Evolutionary conservation across 1,140 invertebrate species (phyloP), one percentile per base, ranked within the genome.

Genomic region (Physella acuta): DNA sequence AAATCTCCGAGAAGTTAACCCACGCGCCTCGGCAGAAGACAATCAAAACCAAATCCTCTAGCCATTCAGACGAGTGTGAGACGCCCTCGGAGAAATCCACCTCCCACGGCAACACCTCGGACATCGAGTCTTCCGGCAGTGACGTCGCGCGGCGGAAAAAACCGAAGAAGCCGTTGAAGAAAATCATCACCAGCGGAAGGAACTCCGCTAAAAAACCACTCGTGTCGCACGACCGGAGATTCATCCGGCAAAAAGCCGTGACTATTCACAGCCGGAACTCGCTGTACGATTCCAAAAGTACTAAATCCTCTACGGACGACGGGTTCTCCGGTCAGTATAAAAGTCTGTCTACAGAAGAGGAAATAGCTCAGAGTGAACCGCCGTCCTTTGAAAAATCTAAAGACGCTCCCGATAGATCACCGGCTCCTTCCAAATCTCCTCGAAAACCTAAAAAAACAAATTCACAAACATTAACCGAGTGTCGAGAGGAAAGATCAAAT

Each of bases 91-190:
- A 53, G 53, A 68, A 28, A 33, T 59, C 52, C 26, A 34, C 44
- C 44, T 62, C 68, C 61, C 56, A 56, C 33, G 24, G 53, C 58
- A 33, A 36, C 31, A 36, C 49, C 63, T 64, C 60, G 44, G 37
- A 53, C 20, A 30, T 34, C 17, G 67, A 61, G 37, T 61, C 59
- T 17, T 30, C 8, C 4, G 33, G 5, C 31, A 37, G 31, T 26
- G 31, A 56, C 31, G 1, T 4, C 55, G 3, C 14, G 16, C 8
- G 31, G 3, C 1, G 26, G 2, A n/a, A 56, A 31, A 26, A 5
- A 30, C 1, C 30, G 55, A 56, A 30, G 17, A 56, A 56, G 31
- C 17, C 30, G 30, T 3, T 56, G 24, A 56, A 30, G 31, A 8
- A 28, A 26, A 16, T 26, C 26, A 16, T 26, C 3, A 52, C 16